Base-by-base conservation (phyloP, 2,888 invertebrate species). In the Cheilosia urbana region DNA sequence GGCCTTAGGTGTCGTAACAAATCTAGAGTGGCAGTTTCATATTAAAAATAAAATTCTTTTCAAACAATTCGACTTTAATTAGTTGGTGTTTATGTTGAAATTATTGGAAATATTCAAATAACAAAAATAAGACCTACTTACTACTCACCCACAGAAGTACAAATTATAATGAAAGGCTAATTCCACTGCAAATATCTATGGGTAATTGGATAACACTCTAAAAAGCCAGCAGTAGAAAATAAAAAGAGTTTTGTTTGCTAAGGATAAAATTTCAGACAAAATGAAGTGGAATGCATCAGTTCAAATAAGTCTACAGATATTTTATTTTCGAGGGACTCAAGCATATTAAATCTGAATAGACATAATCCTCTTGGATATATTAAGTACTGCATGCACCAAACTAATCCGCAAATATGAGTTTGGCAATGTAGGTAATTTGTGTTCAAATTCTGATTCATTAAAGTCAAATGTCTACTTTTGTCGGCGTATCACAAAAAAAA, bases 381-480 rank as follows among this genome's bases (percentile, higher is more conserved):
- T 4, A 15, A 47, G 15, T 53, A 47, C 57, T 21, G 68, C 68
- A 69, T 69, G 30, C 42, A 69, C 45, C 45, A 21, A 57, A n/a
- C 57, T 45, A 69, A 47, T 57, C 34, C 42, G 19, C 19, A 45
- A 53, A 66, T 42, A 53, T 11, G 27, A n/a, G 37, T n/a, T 63
- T 42, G 21, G 17, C 66, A 49, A 15, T 47, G 19, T 19, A 9
- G 47, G 19, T 21, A 11, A 2, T 66, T 53, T 40, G 37, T 24
- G 2, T 15, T 53, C 27, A 17, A 42, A 53, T 66, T 34, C 37
- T 66, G 66, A 55, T 55, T 53, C 40, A 55, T 24, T 55, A 42
- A 66, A 55, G 27, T 24, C 40, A 55, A 55, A 21, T 6, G 6
- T 13, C 24, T 27, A 27, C 17, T 53, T 27, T 21, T 21, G 15